A percentile compares a stretch with the other conserved stretches of the same genome.
Evolutionary conservation across 2,113 vertebrate genomes (phyloP).

Genomic region (Aleadryas rufinucha): DNA sequence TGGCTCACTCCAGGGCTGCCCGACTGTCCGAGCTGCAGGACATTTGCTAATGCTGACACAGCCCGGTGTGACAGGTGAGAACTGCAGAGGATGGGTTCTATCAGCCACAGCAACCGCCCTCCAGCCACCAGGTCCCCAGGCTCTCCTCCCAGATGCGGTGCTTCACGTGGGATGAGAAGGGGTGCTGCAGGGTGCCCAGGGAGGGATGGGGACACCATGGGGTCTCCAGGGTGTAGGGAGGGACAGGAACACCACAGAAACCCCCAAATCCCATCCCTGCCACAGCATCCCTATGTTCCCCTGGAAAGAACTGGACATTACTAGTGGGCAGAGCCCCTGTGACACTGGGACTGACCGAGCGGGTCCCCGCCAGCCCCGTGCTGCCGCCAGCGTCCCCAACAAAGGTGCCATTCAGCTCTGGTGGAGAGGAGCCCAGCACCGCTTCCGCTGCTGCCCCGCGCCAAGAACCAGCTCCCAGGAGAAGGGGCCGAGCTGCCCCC

Average conservation of each 20-base stretch:
- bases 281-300: background rate
- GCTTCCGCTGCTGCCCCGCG: background rate
- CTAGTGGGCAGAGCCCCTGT: background rate
- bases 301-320: background rate
- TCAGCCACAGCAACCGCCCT: background rate
- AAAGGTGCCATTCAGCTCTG: conserved; percentile 25
- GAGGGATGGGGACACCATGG: background rate
- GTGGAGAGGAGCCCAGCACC: conserved; percentile 39
- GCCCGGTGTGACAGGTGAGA: background rate
- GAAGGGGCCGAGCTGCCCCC: background rate
- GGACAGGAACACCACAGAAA: background rate
- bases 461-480: conserved; percentile 35
- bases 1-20: background rate
- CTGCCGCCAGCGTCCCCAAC: conserved; percentile 16
- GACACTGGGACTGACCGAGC: background rate
- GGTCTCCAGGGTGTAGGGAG: background rate
- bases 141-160: fast-evolving
- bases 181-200: background rate
- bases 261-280: background rate
- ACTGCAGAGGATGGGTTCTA: fast-evolving
- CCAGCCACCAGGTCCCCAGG: background rate
- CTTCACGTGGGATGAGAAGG: background rate
- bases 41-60: background rate
- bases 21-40: fast-evolving
- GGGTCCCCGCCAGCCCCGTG: background rate